Conservation (phyloP, 2,888 invertebrate species). For the Azorinus chamasolen region DNA sequence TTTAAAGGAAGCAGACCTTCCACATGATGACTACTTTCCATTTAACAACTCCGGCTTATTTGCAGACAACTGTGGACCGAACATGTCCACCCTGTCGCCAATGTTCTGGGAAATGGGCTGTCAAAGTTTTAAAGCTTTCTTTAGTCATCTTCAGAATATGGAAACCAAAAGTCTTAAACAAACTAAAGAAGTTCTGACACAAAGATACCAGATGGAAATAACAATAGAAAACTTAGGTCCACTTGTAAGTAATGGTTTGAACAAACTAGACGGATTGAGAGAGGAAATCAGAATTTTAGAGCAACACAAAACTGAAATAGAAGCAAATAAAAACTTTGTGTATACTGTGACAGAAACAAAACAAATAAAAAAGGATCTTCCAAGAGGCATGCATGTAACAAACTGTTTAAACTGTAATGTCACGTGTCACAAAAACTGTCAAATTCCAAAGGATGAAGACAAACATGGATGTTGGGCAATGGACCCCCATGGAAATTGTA, state of each 20-base stretch:
- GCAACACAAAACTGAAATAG: conserved; percentile 39
- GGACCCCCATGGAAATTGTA: conserved; percentile 41
- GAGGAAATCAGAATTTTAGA: conserved; percentile 39
- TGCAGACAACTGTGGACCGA: conserved; percentile 37
- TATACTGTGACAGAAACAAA: conserved; percentile 44
- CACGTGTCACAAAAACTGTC: conserved; percentile 53
- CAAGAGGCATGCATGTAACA: conserved; percentile 48
- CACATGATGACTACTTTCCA: conserved; percentile 37
- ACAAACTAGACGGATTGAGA: conserved; percentile 34
- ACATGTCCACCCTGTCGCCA: conserved; percentile 24
- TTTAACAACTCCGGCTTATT: conserved; percentile 68
- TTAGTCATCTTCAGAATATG: conserved; percentile 40
- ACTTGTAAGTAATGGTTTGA: conserved; percentile 39
- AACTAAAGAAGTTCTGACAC: conserved; percentile 62
- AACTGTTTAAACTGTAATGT: conserved; percentile 52
- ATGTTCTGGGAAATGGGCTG: conserved; percentile 68
- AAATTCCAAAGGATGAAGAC: conserved; percentile 34
- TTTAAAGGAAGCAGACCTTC: conserved; percentile 55
- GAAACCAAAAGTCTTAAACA: conserved; percentile 58
- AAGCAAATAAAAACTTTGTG: conserved; percentile 50
- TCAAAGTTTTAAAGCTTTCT: conserved; percentile 56
- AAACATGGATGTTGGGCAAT: conserved; percentile 52
- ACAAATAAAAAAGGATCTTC: conserved; percentile 32
- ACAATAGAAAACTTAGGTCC: conserved; percentile 42
- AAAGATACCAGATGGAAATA: conserved; percentile 57